phyloP scores from a whole-genome alignment of 1,140 invertebrate species.

The Cotesia chilonis region DNA sequence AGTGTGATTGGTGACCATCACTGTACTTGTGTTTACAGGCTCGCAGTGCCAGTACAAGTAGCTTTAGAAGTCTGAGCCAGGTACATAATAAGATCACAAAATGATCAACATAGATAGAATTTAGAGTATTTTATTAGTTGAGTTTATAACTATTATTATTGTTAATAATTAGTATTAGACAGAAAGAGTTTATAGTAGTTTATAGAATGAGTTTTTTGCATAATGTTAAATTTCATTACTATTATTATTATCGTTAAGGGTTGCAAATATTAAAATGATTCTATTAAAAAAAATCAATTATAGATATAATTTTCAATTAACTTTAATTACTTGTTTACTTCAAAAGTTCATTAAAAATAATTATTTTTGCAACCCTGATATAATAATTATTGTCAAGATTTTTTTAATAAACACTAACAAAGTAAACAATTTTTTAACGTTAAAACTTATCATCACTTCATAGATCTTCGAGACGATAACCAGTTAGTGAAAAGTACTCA shows the following conservation, averaged over 20 bases:
- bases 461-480: slow-evolving; percentile 1
- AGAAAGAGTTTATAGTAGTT: slow-evolving; percentile 19
- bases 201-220: slow-evolving; percentile 6
- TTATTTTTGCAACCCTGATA: no score
- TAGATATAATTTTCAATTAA: no score
- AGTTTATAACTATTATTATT: slow-evolving; percentile 36
- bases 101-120: slow-evolving; percentile 55
- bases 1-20: slow-evolving; percentile 63
- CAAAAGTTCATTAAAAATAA: no score
- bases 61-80: slow-evolving; percentile 87
- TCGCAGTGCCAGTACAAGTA: slow-evolving; percentile 84
- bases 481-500: slow-evolving; percentile 1
- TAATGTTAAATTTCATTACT: not conserved
- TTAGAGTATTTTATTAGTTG: slow-evolving; percentile 51
- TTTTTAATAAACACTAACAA: no score
- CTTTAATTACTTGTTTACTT: no score
- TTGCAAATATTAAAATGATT: no score
- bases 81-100: slow-evolving; percentile 69
- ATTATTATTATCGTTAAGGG: not conserved
- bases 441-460: not conserved
- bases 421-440: no score
- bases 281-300: no score
- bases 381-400: no score
- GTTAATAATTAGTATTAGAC: no score
- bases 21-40: slow-evolving; percentile 74